These are phyloP conservation scores for Styela plicata DNA, from an alignment of 23 tunicate genomes.

Conservation along the genomic window DNA sequence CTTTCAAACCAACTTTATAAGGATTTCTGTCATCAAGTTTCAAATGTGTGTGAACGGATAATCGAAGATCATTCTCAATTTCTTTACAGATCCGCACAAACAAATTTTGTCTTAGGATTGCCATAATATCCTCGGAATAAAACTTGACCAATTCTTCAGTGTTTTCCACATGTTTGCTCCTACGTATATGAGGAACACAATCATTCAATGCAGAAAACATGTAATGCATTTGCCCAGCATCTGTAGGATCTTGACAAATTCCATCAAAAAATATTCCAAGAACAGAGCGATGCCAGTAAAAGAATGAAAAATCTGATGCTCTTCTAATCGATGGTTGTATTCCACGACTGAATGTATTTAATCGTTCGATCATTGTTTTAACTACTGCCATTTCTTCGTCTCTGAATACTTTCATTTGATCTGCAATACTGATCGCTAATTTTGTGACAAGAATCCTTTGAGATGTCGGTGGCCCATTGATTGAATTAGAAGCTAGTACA, in stretches of 20 bases:
- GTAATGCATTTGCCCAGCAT: conserved; percentile 63
- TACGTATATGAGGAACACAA: conserved; percentile 44
- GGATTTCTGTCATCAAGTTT: conserved; percentile 92
- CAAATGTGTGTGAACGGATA: conserved; percentile 92
- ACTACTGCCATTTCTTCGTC: conserved; percentile 60
- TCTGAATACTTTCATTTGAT: conserved; percentile 69
- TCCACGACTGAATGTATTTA: conserved; percentile 43
- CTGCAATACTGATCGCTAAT: conserved; percentile 64
- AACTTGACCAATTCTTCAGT: conserved; percentile 32
- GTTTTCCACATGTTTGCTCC: conserved; percentile 54
- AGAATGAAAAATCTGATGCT: conserved; percentile 66
- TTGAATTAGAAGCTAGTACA: conserved; percentile 50
- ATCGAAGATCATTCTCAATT: conserved; percentile 80
- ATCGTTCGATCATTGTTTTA: conserved; percentile 35
- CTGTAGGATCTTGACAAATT: conserved; percentile 56
- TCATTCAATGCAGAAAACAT: conserved; percentile 75
- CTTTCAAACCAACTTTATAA: conserved; percentile 69
- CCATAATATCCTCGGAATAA: conserved; percentile 56
- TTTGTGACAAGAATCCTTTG: conserved; percentile 72
- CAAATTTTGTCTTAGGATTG: conserved; percentile 37
- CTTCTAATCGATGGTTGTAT: conserved; percentile 15
- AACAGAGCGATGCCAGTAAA: conserved; percentile 84
- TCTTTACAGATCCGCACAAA: conserved; percentile 76
- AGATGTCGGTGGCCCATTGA: conserved; percentile 62
- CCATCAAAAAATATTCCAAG: conserved; percentile 66